Percentiles rank a stretch among this genome's conserved stretches.
Conservation (phyloP, 2,888 invertebrate genomes). For the Bursaphelenchus okinawaensis region DNA sequence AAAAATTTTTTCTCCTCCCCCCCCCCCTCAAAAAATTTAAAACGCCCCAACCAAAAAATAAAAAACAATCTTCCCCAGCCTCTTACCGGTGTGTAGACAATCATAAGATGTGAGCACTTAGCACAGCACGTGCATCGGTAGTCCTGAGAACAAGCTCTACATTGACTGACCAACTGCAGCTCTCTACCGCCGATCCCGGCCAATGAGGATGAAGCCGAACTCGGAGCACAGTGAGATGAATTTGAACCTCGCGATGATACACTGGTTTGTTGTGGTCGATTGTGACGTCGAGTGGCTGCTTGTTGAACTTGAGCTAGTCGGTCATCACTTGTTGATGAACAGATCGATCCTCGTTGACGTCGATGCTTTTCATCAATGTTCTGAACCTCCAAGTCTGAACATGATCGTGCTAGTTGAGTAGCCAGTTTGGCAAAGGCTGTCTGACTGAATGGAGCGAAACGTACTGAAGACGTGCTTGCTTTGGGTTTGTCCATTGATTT, state of each 20-base stretch:
- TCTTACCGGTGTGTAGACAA: conserved; percentile 37
- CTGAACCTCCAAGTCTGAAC: conserved; percentile 1
- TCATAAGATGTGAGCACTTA: conserved; percentile 35
- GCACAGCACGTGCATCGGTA: conserved; percentile 40
- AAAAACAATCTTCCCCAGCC: not conserved
- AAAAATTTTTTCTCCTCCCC: no score
- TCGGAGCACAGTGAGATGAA: conserved; percentile 1
- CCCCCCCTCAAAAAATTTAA: no score
- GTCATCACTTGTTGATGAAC: conserved; percentile 10
- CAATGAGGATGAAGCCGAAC: conserved; percentile 5
- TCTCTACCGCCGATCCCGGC: conserved; percentile 19
- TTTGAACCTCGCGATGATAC: conserved; percentile 8
- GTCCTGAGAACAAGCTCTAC: conserved; percentile 35
- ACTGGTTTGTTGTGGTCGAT: not conserved
- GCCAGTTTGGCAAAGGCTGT: conserved; percentile 4
- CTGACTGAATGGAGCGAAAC: conserved; percentile 2
- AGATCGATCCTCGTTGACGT: conserved; percentile 9
- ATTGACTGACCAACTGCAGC: conserved; percentile 37
- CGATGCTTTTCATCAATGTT: not conserved
- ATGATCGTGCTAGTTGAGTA: conserved; percentile 9
- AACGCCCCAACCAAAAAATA: no score
- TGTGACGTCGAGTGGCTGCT: not conserved
- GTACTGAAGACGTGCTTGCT: conserved; percentile 2
- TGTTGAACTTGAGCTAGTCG: not conserved
- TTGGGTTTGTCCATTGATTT: not conserved